Evolutionary conservation across 1,140 invertebrate species (phyloP).

Genomic region (Heterodera schachtii): DNA sequence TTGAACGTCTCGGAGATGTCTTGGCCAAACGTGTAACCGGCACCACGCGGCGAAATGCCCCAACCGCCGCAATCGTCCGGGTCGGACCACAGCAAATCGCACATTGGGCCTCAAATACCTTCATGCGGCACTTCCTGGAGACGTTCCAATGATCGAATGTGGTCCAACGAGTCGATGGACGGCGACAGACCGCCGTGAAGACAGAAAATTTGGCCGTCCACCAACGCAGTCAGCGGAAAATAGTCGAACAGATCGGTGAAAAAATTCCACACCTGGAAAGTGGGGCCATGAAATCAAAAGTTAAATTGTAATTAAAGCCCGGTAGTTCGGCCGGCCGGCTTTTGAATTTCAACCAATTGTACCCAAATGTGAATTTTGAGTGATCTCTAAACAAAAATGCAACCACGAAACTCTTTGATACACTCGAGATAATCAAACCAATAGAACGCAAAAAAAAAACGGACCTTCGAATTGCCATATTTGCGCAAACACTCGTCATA

Average conservation of each 20-base stretch:
- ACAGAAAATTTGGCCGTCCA: slow-evolving; percentile 96
- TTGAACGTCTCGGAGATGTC: slow-evolving; percentile 99
- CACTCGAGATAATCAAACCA: too few species aligned
- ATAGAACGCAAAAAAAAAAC: too few species aligned
- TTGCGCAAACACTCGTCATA: slow-evolving; percentile 80
- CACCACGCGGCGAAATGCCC: slow-evolving; percentile 98
- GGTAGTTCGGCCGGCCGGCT: too few species aligned
- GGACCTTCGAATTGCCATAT: slow-evolving; percentile 93
- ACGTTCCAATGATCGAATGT: slow-evolving; percentile 95
- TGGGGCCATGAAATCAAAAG: too few species aligned
- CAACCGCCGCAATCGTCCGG: slow-evolving; percentile 93
- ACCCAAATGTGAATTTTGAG: too few species aligned
- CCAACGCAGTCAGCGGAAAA: slow-evolving; percentile 93
- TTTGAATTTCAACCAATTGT: too few species aligned
- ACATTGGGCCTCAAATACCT: slow-evolving; percentile 83
- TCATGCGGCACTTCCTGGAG: slow-evolving; percentile 99
- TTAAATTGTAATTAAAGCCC: too few species aligned
- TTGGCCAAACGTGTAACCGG: slow-evolving; percentile 98
- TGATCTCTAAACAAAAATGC: too few species aligned
- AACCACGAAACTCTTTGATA: too few species aligned
- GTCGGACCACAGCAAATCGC: slow-evolving; percentile 85
- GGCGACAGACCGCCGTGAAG: slow-evolving; percentile 97
- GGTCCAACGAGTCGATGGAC: slow-evolving; percentile 97
- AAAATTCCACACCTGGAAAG: slow-evolving; percentile 99
- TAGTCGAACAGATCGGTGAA: slow-evolving; percentile 98